Base-by-base conservation (phyloP, 2,888 invertebrate species). In the Pseudococcus longispinus region DNA sequence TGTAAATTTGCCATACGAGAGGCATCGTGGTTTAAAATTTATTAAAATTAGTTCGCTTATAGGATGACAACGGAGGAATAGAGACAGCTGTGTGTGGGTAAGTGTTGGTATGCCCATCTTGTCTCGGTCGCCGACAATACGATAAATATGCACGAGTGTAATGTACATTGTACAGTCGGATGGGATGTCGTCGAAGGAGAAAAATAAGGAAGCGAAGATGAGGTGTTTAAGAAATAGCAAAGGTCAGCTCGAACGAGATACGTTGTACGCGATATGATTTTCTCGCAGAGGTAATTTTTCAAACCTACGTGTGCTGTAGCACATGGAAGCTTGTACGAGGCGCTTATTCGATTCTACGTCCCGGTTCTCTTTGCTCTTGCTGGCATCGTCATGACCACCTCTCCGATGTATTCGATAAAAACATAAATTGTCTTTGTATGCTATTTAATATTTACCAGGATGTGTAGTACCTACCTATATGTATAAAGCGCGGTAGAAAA, bases 1-100 rank as follows among this genome's bases (percentile, higher is more conserved):
- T 37, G 9, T 37, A 70, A 70, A 70, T 70, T 70, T 70, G 29
- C 70, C 70, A 29, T 32, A n/a, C n/a, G n/a, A n/a, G n/a, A 37
- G 37, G 8, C 70, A 29, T 29, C 70, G 29, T 18, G 70, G 11
- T 29, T 29, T 70, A 70, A 70, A 37, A 70, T 70, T 70, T 70
- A 70, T 70, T 70, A 70, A 70, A 70, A 70, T 70, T 70, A 70
- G 70, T 70, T 70, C 70, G 70, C 29, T 29, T 70, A 70, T 15
- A 15, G n/a, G n/a, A 51, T n/a, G 51, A 51, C 51, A 51, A n/a
- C n/a, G 6, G 51, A 51, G 51, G 1, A 37, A 18, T n/a, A 51
- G 2, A 51, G 13, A 51, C 44, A 13, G 37, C 9, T 51, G 15
- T 60, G 70, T 29, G 70, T 29, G 18, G 70, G 29, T 70, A 29